phyloP scores from a whole-genome alignment of 2,888 invertebrate genomes.

The Iselma pallidipennis region DNA sequence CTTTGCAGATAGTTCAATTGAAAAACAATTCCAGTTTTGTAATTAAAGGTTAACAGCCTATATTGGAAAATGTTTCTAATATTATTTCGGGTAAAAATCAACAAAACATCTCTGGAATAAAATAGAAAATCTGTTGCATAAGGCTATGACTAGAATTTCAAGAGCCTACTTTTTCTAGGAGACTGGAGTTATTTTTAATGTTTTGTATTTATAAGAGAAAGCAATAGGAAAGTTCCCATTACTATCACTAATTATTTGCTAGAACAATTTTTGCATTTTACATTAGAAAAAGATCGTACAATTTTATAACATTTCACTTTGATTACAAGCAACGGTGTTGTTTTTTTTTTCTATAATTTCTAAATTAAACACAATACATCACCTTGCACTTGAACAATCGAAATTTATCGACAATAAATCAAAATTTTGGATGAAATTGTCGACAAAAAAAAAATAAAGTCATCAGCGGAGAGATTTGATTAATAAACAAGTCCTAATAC shows the following conservation, averaged over 20 bases:
- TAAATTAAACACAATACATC: neutral
- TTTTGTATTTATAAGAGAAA: constrained; percentile 38
- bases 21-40: constrained; percentile 32
- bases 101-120: neutral
- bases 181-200: constrained; percentile 24
- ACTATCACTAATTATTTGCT: constrained; percentile 37
- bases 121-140: neutral
- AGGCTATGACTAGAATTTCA: constrained; percentile 1
- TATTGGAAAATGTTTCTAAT: neutral
- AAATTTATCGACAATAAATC: neutral
- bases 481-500: constrained; percentile 7
- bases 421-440: neutral
- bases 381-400: neutral
- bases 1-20: constrained; percentile 33
- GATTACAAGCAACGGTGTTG: neutral
- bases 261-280: constrained; percentile 25
- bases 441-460: neutral
- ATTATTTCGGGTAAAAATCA: too few relatives aligned
- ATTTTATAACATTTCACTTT: constrained; percentile 9
- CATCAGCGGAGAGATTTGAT: neutral
- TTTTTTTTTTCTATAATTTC: neutral
- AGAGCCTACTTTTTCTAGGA: constrained; percentile 39
- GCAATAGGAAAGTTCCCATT: constrained; percentile 37
- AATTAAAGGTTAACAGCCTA: constrained; percentile 33
- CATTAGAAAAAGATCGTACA: constrained; percentile 6